Conservation (phyloP, 2,888 invertebrate species). For the Trichogramma dendrolimi region DNA sequence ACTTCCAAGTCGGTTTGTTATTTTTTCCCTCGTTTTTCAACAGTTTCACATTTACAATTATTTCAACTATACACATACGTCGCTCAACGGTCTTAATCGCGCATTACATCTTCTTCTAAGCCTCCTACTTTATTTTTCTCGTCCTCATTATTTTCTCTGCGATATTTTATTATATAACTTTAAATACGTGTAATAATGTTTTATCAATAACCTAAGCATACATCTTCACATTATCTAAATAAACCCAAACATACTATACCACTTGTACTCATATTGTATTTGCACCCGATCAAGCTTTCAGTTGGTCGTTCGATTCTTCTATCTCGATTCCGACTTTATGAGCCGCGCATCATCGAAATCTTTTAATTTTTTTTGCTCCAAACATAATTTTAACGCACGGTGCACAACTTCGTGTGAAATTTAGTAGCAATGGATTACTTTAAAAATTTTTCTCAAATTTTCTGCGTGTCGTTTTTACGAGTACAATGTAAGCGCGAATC, state of each 20-base stretch:
- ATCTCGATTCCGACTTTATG: no score
- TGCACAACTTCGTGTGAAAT: no score
- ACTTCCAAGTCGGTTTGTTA: conserved; percentile 20
- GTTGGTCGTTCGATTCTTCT: no score
- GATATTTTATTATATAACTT: conserved; percentile 34
- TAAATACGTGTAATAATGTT: conserved; percentile 39
- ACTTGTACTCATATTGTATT: no score
- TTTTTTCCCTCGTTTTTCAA: conserved; percentile 18
- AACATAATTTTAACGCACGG: no score
- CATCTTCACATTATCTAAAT: conserved; percentile 29
- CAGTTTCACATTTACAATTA: conserved; percentile 35
- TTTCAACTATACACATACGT: conserved; percentile 27
- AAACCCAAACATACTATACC: neutral
- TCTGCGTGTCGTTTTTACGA: no score
- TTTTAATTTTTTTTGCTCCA: no score
- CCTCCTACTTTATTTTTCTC: conserved; percentile 3
- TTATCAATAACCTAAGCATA: conserved; percentile 45
- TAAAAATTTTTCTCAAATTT: no score
- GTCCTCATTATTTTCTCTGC: conserved; percentile 18
- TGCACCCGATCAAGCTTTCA: no score
- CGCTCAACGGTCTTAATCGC: conserved; percentile 29
- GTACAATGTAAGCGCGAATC: neutral
- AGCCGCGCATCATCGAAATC: no score
- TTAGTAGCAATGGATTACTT: no score
- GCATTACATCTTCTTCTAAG: neutral